These are phyloP conservation scores for Cantharis rustica DNA, from an alignment of 2,888 invertebrate species.

Conservation along the genomic window DNA sequence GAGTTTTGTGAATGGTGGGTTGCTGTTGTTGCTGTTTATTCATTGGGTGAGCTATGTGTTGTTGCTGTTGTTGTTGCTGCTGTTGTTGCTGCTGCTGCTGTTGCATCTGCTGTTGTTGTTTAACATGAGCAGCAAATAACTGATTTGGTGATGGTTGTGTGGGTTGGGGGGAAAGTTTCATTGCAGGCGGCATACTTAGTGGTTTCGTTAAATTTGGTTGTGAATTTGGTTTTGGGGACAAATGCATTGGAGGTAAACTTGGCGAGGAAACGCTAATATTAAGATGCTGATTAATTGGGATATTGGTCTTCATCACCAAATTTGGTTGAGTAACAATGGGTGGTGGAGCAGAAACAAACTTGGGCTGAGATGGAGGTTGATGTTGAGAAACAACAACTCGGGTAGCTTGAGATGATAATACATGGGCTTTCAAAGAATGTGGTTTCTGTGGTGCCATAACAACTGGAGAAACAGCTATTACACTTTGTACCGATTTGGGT, in stretches of 20 bases:
- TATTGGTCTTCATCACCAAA: slow-evolving; percentile 15
- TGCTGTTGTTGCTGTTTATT: slow-evolving; percentile 19
- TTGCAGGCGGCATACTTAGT: slow-evolving; percentile 16
- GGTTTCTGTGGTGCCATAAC: slow-evolving; percentile 57
- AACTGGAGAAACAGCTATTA: slow-evolving; percentile 26
- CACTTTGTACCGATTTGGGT: slow-evolving; percentile 26
- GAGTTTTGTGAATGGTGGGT: slow-evolving; percentile 55
- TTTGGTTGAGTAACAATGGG: slow-evolving; percentile 29
- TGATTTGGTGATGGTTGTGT: slow-evolving; percentile 28
- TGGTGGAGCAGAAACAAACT: slow-evolving; percentile 29
- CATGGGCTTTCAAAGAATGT: slow-evolving; percentile 67
- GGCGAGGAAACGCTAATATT: slow-evolving; percentile 49
- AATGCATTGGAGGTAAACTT: slow-evolving; percentile 42
- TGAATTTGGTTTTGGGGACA: slow-evolving; percentile 46
- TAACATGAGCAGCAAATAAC: slow-evolving; percentile 18
- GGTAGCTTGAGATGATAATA: slow-evolving; percentile 60
- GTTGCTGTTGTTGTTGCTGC: slow-evolving; percentile 53
- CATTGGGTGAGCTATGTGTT: slow-evolving; percentile 28
- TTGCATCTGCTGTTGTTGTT: slow-evolving; percentile 52
- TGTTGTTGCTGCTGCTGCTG: slow-evolving; percentile 52
- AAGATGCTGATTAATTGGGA: slow-evolving; percentile 45
- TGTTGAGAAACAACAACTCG: slow-evolving; percentile 48
- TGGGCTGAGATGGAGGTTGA: slow-evolving; percentile 22
- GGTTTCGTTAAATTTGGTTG: slow-evolving; percentile 33
- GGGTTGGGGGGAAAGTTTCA: slow-evolving; percentile 37